Percentiles rank a stretch among this genome's conserved stretches.
Evolutionary conservation across 2,113 vertebrate genomes (phyloP).

Genomic region (Lycaon pictus): DNA sequence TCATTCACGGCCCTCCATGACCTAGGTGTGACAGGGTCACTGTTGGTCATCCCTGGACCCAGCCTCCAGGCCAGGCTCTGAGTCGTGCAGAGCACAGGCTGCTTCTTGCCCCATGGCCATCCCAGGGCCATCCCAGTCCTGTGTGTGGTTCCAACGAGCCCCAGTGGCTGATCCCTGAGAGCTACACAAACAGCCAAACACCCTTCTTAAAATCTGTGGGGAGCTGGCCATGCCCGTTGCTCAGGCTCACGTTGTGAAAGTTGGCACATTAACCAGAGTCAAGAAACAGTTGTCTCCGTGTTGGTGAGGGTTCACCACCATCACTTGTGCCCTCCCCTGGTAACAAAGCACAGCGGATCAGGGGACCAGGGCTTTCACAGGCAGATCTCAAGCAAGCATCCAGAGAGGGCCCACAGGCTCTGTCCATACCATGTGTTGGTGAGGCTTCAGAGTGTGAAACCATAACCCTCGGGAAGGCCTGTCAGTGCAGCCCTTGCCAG

Average conservation of each 20-base stretch:
- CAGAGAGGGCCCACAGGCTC: not conserved
- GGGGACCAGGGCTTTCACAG: not conserved
- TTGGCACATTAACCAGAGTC: not conserved
- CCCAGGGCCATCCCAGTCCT: not conserved
- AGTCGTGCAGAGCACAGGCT: not conserved
- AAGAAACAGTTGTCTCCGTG: accelerated
- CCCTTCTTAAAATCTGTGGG: not conserved
- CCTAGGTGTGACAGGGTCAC: not conserved
- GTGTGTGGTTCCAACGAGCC: not conserved
- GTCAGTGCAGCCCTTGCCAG: too few species aligned
- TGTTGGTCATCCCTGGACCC: not conserved
- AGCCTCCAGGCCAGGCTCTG: not conserved
- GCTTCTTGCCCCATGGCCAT: not conserved
- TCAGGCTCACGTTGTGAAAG: not conserved
- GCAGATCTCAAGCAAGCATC: not conserved
- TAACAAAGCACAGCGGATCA: accelerated
- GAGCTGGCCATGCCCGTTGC: not conserved
- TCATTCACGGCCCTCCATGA: not conserved
- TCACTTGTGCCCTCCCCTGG: not conserved
- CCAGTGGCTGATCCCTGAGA: not conserved
- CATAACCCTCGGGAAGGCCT: too few species aligned
- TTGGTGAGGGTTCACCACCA: not conserved
- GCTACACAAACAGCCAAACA: not conserved
- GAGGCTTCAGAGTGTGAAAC: not conserved
- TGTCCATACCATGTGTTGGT: accelerated